These are phyloP conservation scores for Aleadryas rufinucha DNA, from an alignment of 2,113 vertebrate genomes.

Conservation along the genomic window DNA sequence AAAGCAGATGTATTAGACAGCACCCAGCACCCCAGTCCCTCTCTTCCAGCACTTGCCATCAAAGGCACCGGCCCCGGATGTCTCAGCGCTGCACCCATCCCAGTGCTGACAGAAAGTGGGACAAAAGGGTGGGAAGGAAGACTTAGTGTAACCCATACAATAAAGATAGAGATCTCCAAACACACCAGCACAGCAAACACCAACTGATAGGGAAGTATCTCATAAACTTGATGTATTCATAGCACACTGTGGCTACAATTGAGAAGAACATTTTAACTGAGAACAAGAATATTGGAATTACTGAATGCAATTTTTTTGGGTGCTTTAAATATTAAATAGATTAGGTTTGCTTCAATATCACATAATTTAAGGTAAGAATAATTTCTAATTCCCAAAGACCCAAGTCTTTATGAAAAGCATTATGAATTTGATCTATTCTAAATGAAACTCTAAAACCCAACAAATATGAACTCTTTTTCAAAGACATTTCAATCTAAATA, in stretches of 20 bases:
- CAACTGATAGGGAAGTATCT: not conserved
- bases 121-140: not conserved
- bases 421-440: not conserved
- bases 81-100: not conserved
- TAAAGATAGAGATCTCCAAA: not conserved
- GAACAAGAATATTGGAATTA: not conserved
- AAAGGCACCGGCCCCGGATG: rapidly evolving
- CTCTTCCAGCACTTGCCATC: not conserved
- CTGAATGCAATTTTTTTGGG: not conserved
- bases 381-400: not conserved
- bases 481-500: not conserved
- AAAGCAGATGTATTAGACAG: not conserved
- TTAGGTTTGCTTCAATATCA: not conserved
- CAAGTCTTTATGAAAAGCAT: not conserved
- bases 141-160: not conserved
- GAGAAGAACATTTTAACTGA: not conserved
- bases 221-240: not conserved
- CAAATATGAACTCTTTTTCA: not conserved
- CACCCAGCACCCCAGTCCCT: not conserved
- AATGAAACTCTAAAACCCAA: not conserved
- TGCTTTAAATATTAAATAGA: not conserved
- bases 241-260: not conserved
- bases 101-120: not conserved
- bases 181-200: not conserved
- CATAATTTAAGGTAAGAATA: not conserved